These are phyloP conservation scores for Molanna angustata DNA, from an alignment of 2,888 invertebrate species.

Conservation along the genomic window DNA sequence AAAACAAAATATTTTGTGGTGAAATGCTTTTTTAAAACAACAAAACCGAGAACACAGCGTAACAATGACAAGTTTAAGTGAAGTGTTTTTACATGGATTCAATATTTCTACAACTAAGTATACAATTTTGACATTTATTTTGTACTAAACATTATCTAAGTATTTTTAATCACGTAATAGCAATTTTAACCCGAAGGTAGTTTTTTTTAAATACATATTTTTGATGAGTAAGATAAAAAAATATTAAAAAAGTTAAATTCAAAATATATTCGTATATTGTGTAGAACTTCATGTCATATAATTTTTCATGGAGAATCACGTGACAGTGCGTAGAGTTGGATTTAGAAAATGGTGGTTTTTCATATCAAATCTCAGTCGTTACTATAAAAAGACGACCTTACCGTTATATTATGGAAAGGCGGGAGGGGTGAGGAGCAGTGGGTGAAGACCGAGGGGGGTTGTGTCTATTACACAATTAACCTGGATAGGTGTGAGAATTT, in stretches of 20 bases:
- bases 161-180: not conserved
- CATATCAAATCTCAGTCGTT: not conserved
- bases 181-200: not conserved
- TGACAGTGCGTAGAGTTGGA: not conserved
- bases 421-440: not conserved
- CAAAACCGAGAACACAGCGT: not conserved
- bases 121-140: too few species aligned
- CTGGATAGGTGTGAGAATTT: not conserved
- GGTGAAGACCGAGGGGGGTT: not conserved
- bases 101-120: not conserved
- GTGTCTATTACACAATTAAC: not conserved
- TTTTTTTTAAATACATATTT: too few species aligned
- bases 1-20: conserved; percentile 12
- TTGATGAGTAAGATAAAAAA: too few species aligned
- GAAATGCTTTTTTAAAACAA: conserved; percentile 5
- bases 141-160: too few species aligned
- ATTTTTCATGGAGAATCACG: not conserved
- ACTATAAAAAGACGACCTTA: not conserved
- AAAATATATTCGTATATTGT: too few species aligned
- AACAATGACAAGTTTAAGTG: conserved; percentile 8
- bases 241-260: not conserved
- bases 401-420: not conserved
- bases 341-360: not conserved
- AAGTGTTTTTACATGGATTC: conserved; percentile 1
- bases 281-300: not conserved